Base-by-base conservation (phyloP, 2,797 vertebrate genomes). In the Anomalospiza imberbis region DNA sequence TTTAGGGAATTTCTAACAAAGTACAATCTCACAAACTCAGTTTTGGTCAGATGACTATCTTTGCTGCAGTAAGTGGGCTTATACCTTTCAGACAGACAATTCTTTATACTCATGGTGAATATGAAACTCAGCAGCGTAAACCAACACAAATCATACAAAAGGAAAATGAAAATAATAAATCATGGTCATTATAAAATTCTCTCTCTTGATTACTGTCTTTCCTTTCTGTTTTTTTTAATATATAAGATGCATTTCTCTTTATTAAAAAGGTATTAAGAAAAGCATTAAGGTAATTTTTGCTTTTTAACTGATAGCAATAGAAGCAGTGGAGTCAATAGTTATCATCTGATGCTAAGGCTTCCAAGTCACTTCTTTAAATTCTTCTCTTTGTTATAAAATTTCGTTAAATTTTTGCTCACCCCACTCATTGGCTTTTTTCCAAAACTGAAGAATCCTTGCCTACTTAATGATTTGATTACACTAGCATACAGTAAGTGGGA, bases 271-370 rank as follows among this genome's bases (percentile, higher is more conserved):
- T 44, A 2, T 58, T 72, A 4, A 66, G 28, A 79, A 75, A 88
- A 68, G 3, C 45, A 63, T 2, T 63, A 22, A 32, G 7, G 5
- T 55, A 26, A 53, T 61, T 75, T 84, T 54, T 74, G 16, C 20
- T 31, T 87, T 91, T 63, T 67, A 60, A 51, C 16, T 44, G 16
- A 20, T n/a, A 67, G 11, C 65, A 32, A 51, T 13, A 78, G 20
- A 31, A 89, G 12, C n/a, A 85, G 47, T 51, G 4, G 53, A 67
- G 25, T 47, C 12, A 62, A 34, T 6, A 79, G 11, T 26, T 83
- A 28, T 13, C 12, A 76, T 32, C 7, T 0, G 0, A 55, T 51
- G 9, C 2, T 16, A 60, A 48, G 12, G 5, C 47, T 92, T 70
- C 44, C 24, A 70, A 83, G 34, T 6, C 0, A 13, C 19, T 32